phyloP scores from a whole-genome alignment of 1,140 invertebrate species.

The Bombus consobrinus region DNA sequence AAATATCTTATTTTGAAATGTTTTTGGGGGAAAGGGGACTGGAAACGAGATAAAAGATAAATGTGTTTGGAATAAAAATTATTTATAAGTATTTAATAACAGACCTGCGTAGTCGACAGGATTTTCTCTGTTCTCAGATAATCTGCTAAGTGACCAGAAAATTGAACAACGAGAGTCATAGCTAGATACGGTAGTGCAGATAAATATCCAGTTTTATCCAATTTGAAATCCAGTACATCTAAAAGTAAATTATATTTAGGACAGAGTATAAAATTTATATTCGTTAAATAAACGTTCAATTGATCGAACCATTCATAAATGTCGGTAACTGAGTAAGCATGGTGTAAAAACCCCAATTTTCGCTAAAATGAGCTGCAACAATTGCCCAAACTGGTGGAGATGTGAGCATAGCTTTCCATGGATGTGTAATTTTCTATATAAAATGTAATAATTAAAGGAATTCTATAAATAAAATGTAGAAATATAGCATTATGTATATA shows the following conservation, averaged over 20 bases:
- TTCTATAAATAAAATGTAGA: background rate
- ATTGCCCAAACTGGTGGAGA: slow-evolving; percentile 96
- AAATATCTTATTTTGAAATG: background rate
- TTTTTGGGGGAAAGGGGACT: too few species aligned
- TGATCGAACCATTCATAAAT: slow-evolving; percentile 90
- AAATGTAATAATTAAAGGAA: background rate
- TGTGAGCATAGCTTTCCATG: slow-evolving; percentile 91
- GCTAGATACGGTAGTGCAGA: slow-evolving; percentile 93
- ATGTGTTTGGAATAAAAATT: background rate
- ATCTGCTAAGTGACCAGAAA: slow-evolving; percentile 92
- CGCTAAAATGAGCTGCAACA: slow-evolving; percentile 94
- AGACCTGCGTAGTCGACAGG: slow-evolving; percentile 87
- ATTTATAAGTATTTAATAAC: slow-evolving; percentile 2
- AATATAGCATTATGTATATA: background rate
- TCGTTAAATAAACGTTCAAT: background rate
- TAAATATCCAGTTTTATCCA: slow-evolving; percentile 90
- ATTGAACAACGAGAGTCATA: slow-evolving; percentile 91
- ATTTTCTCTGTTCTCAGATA: slow-evolving; percentile 86
- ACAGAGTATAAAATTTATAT: background rate
- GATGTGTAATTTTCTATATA: slow-evolving; percentile 84
- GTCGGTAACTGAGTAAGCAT: slow-evolving; percentile 94
- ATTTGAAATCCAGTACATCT: slow-evolving; percentile 89
- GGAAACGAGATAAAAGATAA: background rate
- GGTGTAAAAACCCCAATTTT: slow-evolving; percentile 98
- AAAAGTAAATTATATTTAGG: slow-evolving; percentile 66